Conservation (phyloP, 2,888 invertebrate species). For the Hypsopygia costalis region DNA sequence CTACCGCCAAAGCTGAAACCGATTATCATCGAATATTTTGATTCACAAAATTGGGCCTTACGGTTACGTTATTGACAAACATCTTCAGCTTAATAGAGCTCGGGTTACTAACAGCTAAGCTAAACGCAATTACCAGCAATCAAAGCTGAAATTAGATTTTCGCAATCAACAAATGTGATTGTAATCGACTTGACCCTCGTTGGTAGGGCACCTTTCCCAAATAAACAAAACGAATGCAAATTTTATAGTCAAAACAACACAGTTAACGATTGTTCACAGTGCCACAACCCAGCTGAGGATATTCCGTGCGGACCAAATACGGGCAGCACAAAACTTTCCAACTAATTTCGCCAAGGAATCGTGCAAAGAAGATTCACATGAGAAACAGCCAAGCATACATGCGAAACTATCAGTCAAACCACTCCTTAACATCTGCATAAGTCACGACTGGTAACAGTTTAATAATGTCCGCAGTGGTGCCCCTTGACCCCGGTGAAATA, state of each 20-base stretch:
- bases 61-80: too few species aligned
- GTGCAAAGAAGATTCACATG: slow-evolving; percentile 71
- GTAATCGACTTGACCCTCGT: too few species aligned
- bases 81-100: too few species aligned
- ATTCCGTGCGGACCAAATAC: slow-evolving; percentile 8
- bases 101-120: too few species aligned
- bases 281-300: not conserved
- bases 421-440: slow-evolving; percentile 77
- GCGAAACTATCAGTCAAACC: slow-evolving; percentile 76
- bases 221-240: too few species aligned
- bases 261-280: not conserved
- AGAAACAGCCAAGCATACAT: slow-evolving; percentile 69
- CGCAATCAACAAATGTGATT: too few species aligned
- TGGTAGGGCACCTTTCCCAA: too few species aligned
- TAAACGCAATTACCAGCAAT: too few species aligned
- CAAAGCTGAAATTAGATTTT: too few species aligned
- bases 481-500: slow-evolving; percentile 75
- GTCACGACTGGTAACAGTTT: slow-evolving; percentile 79
- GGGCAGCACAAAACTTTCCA: slow-evolving; percentile 48
- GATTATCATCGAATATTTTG: too few species aligned
- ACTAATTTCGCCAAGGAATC: slow-evolving; percentile 62
- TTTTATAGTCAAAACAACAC: not conserved
- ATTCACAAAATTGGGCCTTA: too few species aligned
- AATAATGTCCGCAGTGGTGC: slow-evolving; percentile 75
- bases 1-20: too few species aligned